These are phyloP conservation scores for Drosophila robusta DNA, from an alignment of 2,888 invertebrate genomes.

Conservation along the genomic window DNA sequence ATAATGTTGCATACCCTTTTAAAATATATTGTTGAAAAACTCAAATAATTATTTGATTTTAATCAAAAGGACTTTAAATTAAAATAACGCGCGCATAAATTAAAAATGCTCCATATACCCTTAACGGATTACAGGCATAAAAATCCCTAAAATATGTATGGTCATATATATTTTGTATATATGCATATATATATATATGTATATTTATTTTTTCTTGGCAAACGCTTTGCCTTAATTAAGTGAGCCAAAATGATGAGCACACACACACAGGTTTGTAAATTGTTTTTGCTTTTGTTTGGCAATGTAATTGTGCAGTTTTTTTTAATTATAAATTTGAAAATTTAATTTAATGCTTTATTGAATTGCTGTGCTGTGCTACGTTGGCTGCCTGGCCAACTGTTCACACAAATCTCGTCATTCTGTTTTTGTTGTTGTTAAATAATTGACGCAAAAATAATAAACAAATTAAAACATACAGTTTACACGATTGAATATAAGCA, in stretches of 20 bases:
- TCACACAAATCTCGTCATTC: neutral
- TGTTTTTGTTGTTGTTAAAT: conserved; percentile 28
- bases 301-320: conserved; percentile 62
- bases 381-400: no score
- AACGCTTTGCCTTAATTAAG: conserved; percentile 70
- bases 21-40: no score
- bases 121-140: conserved; percentile 2
- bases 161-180: neutral
- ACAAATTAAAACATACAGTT: conserved; percentile 58
- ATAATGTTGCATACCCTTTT: no score
- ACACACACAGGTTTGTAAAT: conserved; percentile 6
- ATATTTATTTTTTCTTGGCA: conserved; percentile 8
- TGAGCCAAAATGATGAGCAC: conserved; percentile 29
- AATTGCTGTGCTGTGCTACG: conserved; percentile 7
- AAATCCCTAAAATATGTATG: neutral
- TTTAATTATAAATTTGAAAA: conserved; percentile 59
- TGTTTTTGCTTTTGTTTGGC: conserved; percentile 38
- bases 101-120: neutral
- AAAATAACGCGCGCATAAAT: conserved; percentile 2
- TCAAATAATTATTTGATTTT: neutral
- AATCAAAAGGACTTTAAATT: conserved; percentile 3
- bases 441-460: conserved; percentile 56
- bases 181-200: neutral
- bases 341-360: conserved; percentile 56
- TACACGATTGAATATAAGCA: conserved; percentile 10